These are phyloP conservation scores for Sphaeramia orbicularis DNA, from an alignment of 2,797 vertebrate genomes.

Conservation along the genomic window DNA sequence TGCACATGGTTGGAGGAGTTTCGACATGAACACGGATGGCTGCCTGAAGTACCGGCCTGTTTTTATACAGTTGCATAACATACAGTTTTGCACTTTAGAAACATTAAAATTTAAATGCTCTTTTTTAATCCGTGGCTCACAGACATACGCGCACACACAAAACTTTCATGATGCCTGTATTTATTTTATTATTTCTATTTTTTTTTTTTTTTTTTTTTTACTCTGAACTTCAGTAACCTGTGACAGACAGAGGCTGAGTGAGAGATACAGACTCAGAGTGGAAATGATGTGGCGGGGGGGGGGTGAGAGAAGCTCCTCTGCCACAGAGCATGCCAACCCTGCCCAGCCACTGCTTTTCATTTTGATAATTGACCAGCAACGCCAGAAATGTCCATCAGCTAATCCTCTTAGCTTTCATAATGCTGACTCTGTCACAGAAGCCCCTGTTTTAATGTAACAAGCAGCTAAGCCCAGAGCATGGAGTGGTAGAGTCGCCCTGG, in stretches of 20 bases:
- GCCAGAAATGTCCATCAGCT: constrained; percentile 86
- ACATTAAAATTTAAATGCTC: constrained; percentile 81
- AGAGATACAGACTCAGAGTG: constrained; percentile 40
- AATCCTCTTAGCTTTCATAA: constrained; percentile 88
- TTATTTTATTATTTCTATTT: constrained; percentile 40
- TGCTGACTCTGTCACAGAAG: constrained; percentile 86
- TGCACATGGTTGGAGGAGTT: constrained; percentile 67
- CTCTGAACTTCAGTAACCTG: constrained; percentile 71
- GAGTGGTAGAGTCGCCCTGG: constrained; percentile 36
- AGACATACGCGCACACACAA: constrained; percentile 25
- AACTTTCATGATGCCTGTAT: constrained; percentile 54
- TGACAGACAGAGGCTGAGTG: constrained; percentile 58
- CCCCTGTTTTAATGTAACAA: constrained; percentile 86
- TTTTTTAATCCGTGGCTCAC: constrained; percentile 76
- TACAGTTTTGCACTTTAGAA: constrained; percentile 81
- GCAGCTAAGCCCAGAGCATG: constrained; percentile 77
- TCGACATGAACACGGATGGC: constrained; percentile 64
- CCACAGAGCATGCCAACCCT: constrained; percentile 71
- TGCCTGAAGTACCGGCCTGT: constrained; percentile 60
- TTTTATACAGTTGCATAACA: constrained; percentile 79
- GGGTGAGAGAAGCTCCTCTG: constrained; percentile 64
- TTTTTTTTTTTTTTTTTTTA: constrained; percentile 8
- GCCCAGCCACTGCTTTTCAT: constrained; percentile 83
- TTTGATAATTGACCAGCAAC: constrained; percentile 85
- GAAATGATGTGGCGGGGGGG: constrained; percentile 43